Evolutionary conservation across 2,888 invertebrate species (phyloP).

Genomic region (Xanthostigma xanthostigma): DNA sequence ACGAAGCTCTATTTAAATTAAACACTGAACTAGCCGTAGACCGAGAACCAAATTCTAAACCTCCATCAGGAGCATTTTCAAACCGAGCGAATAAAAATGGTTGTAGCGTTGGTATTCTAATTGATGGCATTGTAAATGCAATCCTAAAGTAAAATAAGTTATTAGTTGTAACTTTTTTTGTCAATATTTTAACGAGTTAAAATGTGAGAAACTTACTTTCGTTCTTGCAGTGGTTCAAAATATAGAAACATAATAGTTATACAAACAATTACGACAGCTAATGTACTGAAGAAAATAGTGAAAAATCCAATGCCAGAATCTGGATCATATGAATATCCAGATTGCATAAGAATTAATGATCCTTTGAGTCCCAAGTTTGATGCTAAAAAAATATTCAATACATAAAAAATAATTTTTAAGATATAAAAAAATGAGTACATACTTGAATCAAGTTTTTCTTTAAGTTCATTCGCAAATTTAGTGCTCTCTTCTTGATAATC

Average conservation of each 20-base stretch:
- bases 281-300: no score
- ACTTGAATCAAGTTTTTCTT: background rate
- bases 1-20: slow-evolving; percentile 7
- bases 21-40: slow-evolving; percentile 6
- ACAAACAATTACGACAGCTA: no score
- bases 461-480: background rate
- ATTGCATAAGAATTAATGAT: no score
- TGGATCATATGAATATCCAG: no score
- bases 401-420: background rate
- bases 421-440: background rate
- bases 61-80: slow-evolving; percentile 8
- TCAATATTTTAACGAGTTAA: no score
- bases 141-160: no score
- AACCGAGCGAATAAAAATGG: slow-evolving; percentile 8
- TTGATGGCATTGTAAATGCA: background rate
- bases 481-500: slow-evolving; percentile 4
- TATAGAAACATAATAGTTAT: no score
- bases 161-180: no score
- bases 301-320: no score
- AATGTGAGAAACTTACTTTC: no score
- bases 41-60: slow-evolving; percentile 7
- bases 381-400: background rate
- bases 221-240: no score
- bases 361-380: background rate
- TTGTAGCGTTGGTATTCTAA: background rate